Percentiles rank a stretch among this genome's conserved stretches.
Conservation (phyloP, 2,797 vertebrate genomes). For the Rhynchotus rufescens region DNA sequence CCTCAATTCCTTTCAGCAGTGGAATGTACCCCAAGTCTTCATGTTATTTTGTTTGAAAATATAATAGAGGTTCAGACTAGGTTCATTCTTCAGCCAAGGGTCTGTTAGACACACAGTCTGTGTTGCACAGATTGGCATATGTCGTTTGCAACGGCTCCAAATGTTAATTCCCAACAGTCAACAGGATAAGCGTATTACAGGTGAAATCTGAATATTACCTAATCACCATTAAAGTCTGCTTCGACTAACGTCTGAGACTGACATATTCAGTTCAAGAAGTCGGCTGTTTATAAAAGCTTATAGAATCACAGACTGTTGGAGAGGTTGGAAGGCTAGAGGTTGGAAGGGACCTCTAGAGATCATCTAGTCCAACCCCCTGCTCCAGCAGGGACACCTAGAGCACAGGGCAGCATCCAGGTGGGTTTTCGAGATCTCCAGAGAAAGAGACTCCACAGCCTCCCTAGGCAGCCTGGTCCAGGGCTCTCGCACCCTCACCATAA, state of each 20-base stretch:
- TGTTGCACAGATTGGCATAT: constrained; percentile 1
- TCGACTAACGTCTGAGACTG: not conserved
- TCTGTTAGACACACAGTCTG: not conserved
- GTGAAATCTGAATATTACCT: constrained; percentile 36
- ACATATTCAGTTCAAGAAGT: not conserved
- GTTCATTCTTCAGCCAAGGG: not conserved
- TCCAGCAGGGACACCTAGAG: too few relatives aligned
- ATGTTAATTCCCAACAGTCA: constrained; percentile 22
- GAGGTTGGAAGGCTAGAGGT: too few relatives aligned
- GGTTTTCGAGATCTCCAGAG: too few relatives aligned
- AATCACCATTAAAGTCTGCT: not conserved
- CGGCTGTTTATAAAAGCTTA: not conserved
- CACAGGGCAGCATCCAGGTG: too few relatives aligned
- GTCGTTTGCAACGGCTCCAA: constrained; percentile 5
- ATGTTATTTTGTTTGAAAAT: not conserved
- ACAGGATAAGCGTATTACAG: constrained; percentile 5
- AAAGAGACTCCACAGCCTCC: too few relatives aligned
- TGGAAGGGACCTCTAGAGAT: too few relatives aligned
- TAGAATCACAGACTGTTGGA: too few relatives aligned
- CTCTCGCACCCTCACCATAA: too few relatives aligned
- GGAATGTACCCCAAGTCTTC: not conserved
- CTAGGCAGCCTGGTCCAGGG: too few relatives aligned
- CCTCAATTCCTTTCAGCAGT: constrained; percentile 1
- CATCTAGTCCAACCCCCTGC: too few relatives aligned
- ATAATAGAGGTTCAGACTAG: not conserved